Evolutionary conservation across 2,113 vertebrate genomes (phyloP).

Genomic region (Hippocampus barbouri): DNA sequence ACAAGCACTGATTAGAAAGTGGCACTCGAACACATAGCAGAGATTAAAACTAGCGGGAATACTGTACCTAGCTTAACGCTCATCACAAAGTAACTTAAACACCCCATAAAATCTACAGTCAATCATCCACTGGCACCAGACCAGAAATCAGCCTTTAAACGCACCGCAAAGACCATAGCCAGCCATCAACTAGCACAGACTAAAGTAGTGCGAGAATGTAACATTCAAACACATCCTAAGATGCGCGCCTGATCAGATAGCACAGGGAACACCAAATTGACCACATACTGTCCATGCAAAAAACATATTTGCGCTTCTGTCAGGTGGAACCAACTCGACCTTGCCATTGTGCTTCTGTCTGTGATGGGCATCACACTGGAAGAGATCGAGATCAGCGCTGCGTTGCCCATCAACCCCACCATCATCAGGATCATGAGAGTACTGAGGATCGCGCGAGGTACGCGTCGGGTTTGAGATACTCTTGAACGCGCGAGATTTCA

Average conservation of each 20-base stretch:
- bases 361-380: constrained; percentile 95
- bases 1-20: background rate
- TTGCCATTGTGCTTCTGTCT: constrained; percentile 93
- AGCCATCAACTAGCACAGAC: too few relatives aligned
- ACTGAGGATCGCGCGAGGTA: constrained; percentile 90
- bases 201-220: too few relatives aligned
- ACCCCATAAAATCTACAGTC: background rate
- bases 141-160: background rate
- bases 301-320: background rate
- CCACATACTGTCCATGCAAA: too few relatives aligned
- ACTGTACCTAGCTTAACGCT: background rate
- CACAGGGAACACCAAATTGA: too few relatives aligned
- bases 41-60: background rate
- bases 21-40: background rate
- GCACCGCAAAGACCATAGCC: background rate
- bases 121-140: background rate
- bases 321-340: constrained; percentile 96
- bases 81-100: background rate
- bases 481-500: background rate
- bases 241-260: too few relatives aligned
- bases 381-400: constrained; percentile 95
- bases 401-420: constrained; percentile 95
- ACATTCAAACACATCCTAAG: too few relatives aligned
- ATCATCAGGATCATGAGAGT: constrained; percentile 98
- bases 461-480: background rate